Evolutionary conservation across 2,888 invertebrate genomes (phyloP).

Genomic region (Apantesis nais): DNA sequence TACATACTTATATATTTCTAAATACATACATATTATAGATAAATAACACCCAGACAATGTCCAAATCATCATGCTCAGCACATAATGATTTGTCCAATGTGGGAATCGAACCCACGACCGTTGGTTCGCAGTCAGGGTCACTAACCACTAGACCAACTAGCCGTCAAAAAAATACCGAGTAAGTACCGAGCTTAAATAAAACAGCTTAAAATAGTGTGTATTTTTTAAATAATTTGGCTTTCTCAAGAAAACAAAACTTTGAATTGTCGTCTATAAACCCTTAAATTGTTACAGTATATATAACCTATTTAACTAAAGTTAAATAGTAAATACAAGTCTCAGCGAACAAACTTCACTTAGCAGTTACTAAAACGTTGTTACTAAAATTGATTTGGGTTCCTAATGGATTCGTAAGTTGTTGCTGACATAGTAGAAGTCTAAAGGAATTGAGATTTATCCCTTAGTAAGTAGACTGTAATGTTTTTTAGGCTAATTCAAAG

Average conservation of each 20-base stretch:
- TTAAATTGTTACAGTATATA: background rate
- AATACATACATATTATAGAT: too few species aligned
- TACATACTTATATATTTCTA: too few species aligned
- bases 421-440: constrained; percentile 19
- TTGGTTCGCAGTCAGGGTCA: too few species aligned
- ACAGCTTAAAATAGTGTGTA: background rate
- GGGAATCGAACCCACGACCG: too few species aligned
- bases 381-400: constrained; percentile 13
- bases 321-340: background rate
- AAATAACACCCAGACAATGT: too few species aligned
- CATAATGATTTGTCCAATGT: too few species aligned
- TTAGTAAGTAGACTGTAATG: constrained; percentile 20
- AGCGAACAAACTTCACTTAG: background rate
- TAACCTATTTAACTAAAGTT: background rate
- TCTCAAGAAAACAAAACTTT: background rate
- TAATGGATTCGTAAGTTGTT: constrained; percentile 23
- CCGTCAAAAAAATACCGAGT: too few species aligned
- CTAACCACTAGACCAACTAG: too few species aligned
- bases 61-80: too few species aligned
- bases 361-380: constrained; percentile 9
- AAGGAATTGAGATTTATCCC: constrained; percentile 26
- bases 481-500: constrained; percentile 19
- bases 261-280: background rate
- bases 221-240: background rate
- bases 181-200: too few species aligned